A percentile compares a stretch with the other conserved stretches of the same genome.
Evolutionary conservation across 2,888 invertebrate species (phyloP).

Genomic region (Eugnorisma glareosa): DNA sequence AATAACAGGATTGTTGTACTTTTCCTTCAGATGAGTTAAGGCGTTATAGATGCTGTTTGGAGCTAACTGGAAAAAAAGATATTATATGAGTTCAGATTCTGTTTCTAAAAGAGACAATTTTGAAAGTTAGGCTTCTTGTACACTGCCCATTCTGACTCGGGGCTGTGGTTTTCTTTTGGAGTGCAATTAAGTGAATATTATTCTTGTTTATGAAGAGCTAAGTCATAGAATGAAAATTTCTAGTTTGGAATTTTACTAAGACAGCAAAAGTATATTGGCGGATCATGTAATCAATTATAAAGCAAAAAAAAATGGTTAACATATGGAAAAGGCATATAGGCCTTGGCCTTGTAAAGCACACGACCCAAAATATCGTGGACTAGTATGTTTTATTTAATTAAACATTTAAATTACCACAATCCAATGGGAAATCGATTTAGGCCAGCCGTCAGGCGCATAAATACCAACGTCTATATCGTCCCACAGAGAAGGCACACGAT

Average conservation of each 20-base stretch:
- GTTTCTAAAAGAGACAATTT: not conserved
- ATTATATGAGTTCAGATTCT: not conserved
- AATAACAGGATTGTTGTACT: constrained; percentile 88
- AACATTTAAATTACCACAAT: constrained; percentile 28
- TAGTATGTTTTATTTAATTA: not conserved
- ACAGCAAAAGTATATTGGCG: not conserved
- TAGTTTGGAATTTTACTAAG: not conserved
- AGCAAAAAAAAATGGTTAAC: too few relatives aligned
- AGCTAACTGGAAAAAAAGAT: constrained; percentile 78
- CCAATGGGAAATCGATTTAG: constrained; percentile 75
- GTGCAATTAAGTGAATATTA: not conserved
- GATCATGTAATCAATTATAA: too few relatives aligned
- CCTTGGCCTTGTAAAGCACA: not conserved
- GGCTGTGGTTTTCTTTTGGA: not conserved
- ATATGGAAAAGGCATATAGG: not conserved
- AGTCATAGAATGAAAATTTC: not conserved
- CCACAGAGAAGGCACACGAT: constrained; percentile 70
- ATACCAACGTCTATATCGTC: constrained; percentile 72
- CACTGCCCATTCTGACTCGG: not conserved
- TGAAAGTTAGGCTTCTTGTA: not conserved
- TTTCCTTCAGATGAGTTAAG: constrained; percentile 85
- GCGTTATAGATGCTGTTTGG: constrained; percentile 91
- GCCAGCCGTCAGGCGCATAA: constrained; percentile 73
- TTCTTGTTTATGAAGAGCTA: not conserved
- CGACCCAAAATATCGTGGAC: not conserved